Percentiles rank a stretch among this genome's conserved stretches.
phyloP scores from a whole-genome alignment of 2,888 invertebrate species.

The Lepas anatifera region DNA sequence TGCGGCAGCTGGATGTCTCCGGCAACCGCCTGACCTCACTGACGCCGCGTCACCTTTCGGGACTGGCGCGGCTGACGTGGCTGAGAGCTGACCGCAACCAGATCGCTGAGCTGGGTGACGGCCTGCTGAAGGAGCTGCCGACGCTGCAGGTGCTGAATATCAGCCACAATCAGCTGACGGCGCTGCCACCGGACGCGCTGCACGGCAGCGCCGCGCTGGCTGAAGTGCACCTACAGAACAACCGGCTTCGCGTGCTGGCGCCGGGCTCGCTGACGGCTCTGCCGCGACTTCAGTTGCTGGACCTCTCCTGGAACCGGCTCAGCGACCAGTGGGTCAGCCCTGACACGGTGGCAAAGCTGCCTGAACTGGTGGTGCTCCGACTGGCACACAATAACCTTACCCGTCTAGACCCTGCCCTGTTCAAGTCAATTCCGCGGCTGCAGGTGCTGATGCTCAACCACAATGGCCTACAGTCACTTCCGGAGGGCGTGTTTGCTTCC shows the following conservation, averaged over 20 bases:
- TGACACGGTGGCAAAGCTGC: slow-evolving; percentile 60
- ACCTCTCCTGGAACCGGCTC: slow-evolving; percentile 34
- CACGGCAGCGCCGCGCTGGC: slow-evolving; percentile 51
- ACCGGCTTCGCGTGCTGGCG: slow-evolving; percentile 73
- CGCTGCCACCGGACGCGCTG: slow-evolving; percentile 69
- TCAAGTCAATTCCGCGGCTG: slow-evolving; percentile 69
- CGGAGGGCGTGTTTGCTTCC: slow-evolving; percentile 55
- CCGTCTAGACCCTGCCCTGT: slow-evolving; percentile 57
- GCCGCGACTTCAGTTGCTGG: slow-evolving; percentile 63
- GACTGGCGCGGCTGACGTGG: slow-evolving; percentile 29
- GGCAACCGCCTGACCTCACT: slow-evolving; percentile 64
- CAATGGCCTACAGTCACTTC: slow-evolving; percentile 62
- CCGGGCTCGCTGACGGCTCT: slow-evolving; percentile 73
- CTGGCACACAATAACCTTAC: slow-evolving; percentile 78
- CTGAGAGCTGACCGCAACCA: slow-evolving; percentile 32
- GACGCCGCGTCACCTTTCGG: slow-evolving; percentile 57
- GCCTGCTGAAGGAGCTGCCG: slow-evolving; percentile 60
- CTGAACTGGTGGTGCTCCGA: slow-evolving; percentile 65
- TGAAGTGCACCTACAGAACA: slow-evolving; percentile 81
- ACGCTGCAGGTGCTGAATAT: slow-evolving; percentile 60
- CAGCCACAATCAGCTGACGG: slow-evolving; percentile 65
- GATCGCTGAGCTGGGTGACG: slow-evolving; percentile 59
- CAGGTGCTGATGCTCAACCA: slow-evolving; percentile 49
- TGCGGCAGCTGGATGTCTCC: slow-evolving; percentile 21
- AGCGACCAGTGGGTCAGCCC: slow-evolving; percentile 36